Base-by-base conservation (phyloP, 2,113 vertebrate species). In the Colius striatus region DNA sequence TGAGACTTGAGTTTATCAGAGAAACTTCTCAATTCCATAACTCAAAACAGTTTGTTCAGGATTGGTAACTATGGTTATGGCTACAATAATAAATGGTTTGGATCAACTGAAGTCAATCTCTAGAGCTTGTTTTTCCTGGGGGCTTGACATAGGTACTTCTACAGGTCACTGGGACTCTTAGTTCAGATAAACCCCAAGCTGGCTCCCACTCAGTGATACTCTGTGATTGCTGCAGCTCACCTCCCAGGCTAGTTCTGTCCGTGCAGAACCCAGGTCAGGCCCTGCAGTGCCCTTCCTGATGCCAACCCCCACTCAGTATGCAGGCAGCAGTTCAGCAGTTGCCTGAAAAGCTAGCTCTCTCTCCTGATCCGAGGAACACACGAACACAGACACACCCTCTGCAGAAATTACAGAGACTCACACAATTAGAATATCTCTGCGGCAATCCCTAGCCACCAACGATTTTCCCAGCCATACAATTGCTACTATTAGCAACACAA, bases 401-500 rank as follows among this genome's bases (percentile, higher is more conserved):
- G 19, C 2, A 5, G 29, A 89, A 86, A 94, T 93, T 94, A 90
- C 70, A 86, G 65, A 92, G 76, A 84, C 13, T 67, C 86, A 87
- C 15, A 84, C 61, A 71, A 84, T 84, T 94, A 91, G 88, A 96
- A 73, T 95, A 92, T 93, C 95, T 96, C 84, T 84, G 89, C 14
- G 57, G 92, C 67, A 95, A 95, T 92, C 80, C 86, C 1, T 5
- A 90, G 43, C 65, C 57, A 94, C 81, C 76, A 84, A 78, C 11
- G 4, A 89, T 84, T 94, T 96, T 95, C 92, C 90, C 91, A 97
- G 92, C 89, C 86, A 57, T 93, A 80, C 89, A 94, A 96, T 92
- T 96, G 89, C 76, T 87, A 75, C 63, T 88, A 89, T 94, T 92
- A 94, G 55, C 55, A 95, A 68, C 51, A 95, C 51, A 68, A 81